Evolutionary conservation across 2,888 invertebrate species (phyloP), one percentile per base, ranked within the genome.

Genomic region (Biston stratarius): DNA sequence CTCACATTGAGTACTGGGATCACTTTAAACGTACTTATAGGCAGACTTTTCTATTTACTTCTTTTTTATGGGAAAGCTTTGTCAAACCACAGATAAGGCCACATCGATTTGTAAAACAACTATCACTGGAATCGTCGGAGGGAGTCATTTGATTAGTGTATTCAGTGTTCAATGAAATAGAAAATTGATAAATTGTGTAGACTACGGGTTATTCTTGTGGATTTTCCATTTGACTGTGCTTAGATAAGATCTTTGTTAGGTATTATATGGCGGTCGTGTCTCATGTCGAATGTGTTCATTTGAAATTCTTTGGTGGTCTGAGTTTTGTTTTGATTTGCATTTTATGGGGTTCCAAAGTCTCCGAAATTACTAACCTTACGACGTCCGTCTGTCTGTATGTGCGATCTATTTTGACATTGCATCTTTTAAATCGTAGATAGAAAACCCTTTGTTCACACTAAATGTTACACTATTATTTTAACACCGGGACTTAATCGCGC

Each of bases 171-270:
- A 75, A 70, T 78, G 73, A 64, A 76, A 75, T 74, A 72, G 73
- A 70, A 77, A 80, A 79, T 77, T 79, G 75, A 76, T 79, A 79
- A 78, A 80, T 77, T 77, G 66, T 71, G 70, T 71, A 67, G 69
- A 69, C 66, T 69, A 68, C 70, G 66, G 3, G 68, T 69, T 73
- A 72, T 56, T 71, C 69, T 73, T 64, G 72, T 70, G 72, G 67
- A 77, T 75, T 74, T 74, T 76, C 55, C 61, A 76, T 72, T 77
- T 51, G 64, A 68, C 67, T 75, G 73, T 67, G 63, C 69, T 52
- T 65, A 67, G 71, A 70, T 74, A 74, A 70, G 64, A 74, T 74
- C 74, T 61, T 57, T 40, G 61, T 52, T 63, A 68, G 67, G 68
- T 70, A 66, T 65, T 64, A 67, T 66, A 67, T 67, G 67, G 71